These are phyloP conservation scores for Oenanthe melanoleuca DNA, from an alignment of 2,113 vertebrate species.

Conservation along the genomic window DNA sequence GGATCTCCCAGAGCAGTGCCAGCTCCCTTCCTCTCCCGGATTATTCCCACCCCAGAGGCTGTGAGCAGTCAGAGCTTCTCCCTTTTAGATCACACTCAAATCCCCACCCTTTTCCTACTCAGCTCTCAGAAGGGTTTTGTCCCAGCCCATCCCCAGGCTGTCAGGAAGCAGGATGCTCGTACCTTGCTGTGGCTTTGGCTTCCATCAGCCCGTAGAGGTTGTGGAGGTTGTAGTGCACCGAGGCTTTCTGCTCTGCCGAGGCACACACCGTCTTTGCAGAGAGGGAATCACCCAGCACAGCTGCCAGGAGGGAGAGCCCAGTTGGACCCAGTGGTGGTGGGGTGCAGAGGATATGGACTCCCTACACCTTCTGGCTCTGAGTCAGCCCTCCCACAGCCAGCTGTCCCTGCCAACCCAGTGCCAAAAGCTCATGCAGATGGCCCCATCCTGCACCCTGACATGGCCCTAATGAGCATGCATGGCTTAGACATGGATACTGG, in stretches of 20 bases:
- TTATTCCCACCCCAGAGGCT: background rate
- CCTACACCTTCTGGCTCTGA: background rate
- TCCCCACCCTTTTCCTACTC: background rate
- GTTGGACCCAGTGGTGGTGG: accelerated
- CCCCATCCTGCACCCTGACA: background rate
- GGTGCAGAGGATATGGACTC: background rate
- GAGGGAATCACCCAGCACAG: constrained; percentile 69
- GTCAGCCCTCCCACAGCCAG: background rate
- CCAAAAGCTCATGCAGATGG: background rate
- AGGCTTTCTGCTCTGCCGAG: constrained; percentile 70
- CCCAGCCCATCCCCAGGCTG: accelerated
- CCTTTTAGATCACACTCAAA: background rate
- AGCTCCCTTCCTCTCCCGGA: background rate
- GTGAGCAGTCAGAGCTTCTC: background rate
- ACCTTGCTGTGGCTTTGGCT: constrained; percentile 79
- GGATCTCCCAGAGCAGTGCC: background rate
- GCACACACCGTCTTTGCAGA: constrained; percentile 74
- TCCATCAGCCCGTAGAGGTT: constrained; percentile 82
- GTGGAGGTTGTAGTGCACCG: constrained; percentile 80
- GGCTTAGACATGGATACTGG: accelerated
- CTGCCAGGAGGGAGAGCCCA: constrained; percentile 45
- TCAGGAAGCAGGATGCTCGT: background rate
- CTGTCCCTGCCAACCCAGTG: background rate
- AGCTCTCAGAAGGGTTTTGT: background rate
- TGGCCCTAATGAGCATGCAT: accelerated